Evolutionary conservation across 2,888 invertebrate species (phyloP), one percentile per base, ranked within the genome.

Genomic region (Lysandra coridon): DNA sequence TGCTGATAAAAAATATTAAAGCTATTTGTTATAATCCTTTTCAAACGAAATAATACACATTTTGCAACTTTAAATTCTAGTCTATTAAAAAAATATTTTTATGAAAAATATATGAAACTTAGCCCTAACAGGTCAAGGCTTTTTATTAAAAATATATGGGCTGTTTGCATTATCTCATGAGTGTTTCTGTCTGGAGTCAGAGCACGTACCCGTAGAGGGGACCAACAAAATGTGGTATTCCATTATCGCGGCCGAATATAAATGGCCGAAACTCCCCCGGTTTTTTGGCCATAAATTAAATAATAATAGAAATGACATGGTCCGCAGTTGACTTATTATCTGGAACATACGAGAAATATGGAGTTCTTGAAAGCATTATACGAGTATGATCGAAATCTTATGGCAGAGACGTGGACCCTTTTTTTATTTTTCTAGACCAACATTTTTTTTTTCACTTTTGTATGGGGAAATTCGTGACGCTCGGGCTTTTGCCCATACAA

Each of bases 171-270:
- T 74, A 44, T 74, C 40, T 33, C 76, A 33, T 53, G 23, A 53
- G 23, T 23, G 30, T 57, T 76, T 53, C 57, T 76, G 12, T 75
- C 75, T 53, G 33, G 57, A 76, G 76, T 76, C 76, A 23, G 53
- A 76, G 76, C 76, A 76, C 76, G 76, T 76, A 53, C 17, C 30
- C 76, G 53, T 53, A 33, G 30, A 33, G 33, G 30, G 76, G 53
- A 57, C 53, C 76, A 30, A 76, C 76, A 53, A 57, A 76, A 76
- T 76, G 76, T 76, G 76, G 76, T 76, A 76, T 76, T 76, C 57
- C 76, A 76, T 76, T 76, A 76, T 53, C 53, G 23, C 53, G 14
- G 53, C 1, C 76, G 33, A 57, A 57, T 76, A 57, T 49, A 76
- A 76, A 76, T 53, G 33, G 33, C 14, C 30, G 23, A 76, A 76